These are phyloP conservation scores for Anoplolepis gracilipes DNA, from an alignment of 1,140 invertebrate species.

Conservation along the genomic window DNA sequence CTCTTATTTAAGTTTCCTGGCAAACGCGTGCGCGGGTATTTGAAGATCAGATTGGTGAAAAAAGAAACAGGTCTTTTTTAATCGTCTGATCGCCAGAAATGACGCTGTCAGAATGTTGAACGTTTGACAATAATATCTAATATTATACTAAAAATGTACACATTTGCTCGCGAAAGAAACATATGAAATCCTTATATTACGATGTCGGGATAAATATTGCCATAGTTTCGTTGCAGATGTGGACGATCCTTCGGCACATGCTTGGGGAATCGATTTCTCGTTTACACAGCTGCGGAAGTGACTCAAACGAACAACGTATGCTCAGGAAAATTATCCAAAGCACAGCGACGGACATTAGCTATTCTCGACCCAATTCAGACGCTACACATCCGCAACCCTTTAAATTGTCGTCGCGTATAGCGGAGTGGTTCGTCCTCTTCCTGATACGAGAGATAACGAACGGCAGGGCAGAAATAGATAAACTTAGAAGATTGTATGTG, in stretches of 20 bases:
- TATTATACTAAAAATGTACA: slow-evolving; percentile 15
- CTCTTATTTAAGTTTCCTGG: neutral
- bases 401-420: slow-evolving; percentile 29
- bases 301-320: slow-evolving; percentile 46
- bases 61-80: neutral
- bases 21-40: neutral
- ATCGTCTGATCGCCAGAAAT: neutral
- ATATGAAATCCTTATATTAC: neutral
- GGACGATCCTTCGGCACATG: slow-evolving; percentile 26
- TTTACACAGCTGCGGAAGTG: slow-evolving; percentile 59
- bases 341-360: slow-evolving; percentile 37
- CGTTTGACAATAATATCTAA: neutral
- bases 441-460: slow-evolving; percentile 43
- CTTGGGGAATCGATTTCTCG: slow-evolving; percentile 42
- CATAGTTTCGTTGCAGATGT: neutral
- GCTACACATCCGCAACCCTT: slow-evolving; percentile 40
- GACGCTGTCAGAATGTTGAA: neutral
- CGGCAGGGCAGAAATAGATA: slow-evolving; percentile 24
- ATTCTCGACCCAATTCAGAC: slow-evolving; percentile 52
- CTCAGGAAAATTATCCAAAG: slow-evolving; percentile 55
- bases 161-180: neutral
- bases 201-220: slow-evolving; percentile 25
- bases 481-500: neutral
- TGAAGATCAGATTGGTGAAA: neutral
- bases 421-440: slow-evolving; percentile 17